Evolutionary conservation across 1,140 invertebrate genomes (phyloP).

Genomic region (Zaprionus camerounensis): DNA sequence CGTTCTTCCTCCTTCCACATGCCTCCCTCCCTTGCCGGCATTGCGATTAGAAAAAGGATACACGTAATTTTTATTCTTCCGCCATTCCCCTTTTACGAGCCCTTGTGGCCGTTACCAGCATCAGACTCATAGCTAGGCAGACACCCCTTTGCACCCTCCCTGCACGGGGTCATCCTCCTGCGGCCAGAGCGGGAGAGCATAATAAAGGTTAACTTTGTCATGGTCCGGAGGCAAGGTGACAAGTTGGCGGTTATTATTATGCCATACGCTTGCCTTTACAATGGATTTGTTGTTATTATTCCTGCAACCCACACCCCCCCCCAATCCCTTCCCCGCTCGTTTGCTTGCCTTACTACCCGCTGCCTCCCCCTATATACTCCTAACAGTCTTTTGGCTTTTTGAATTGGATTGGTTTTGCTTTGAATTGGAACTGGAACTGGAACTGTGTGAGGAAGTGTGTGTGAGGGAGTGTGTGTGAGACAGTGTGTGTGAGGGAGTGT

Average conservation of each 20-base stretch:
- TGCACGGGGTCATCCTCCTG: neutral
- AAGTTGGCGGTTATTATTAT: conserved; percentile 81
- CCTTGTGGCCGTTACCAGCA: conserved; percentile 8
- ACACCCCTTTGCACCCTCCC: neutral
- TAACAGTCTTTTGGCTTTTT: neutral
- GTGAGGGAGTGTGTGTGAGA: too few species aligned
- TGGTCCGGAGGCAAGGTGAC: conserved; percentile 61
- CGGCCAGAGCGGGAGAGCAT: conserved; percentile 5
- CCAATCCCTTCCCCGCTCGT: neutral
- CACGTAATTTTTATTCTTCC: conserved; percentile 72
- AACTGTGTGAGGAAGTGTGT: neutral
- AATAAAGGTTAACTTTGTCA: conserved; percentile 57
- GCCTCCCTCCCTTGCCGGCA: neutral
- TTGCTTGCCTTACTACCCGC: too few species aligned
- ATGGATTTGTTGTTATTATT: conserved; percentile 64
- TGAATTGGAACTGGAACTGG: conserved; percentile 6
- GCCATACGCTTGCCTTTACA: conserved; percentile 60
- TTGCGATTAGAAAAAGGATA: conserved; percentile 80
- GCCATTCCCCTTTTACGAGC: conserved; percentile 63
- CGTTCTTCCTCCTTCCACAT: neutral
- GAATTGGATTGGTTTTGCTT: conserved; percentile 62
- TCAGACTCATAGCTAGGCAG: conserved; percentile 3
- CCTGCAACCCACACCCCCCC: neutral
- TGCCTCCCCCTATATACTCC: too few species aligned
- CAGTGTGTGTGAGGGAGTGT: too few species aligned